Evolutionary conservation across 2,888 invertebrate species (phyloP).

Genomic region (Pandemis heparana): DNA sequence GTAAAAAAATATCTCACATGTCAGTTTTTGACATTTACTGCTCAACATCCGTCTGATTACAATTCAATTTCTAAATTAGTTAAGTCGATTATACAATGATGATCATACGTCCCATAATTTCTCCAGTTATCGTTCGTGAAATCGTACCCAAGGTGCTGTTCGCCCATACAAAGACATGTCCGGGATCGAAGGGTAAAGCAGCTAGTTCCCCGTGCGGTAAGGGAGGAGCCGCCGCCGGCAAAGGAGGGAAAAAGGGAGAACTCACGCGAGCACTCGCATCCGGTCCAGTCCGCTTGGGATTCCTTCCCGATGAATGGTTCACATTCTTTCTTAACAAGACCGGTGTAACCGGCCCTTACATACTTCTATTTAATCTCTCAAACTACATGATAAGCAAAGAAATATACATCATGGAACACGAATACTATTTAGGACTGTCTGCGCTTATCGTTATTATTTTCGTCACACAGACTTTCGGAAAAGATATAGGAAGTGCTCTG

Average conservation of each 20-base stretch:
- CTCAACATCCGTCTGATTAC: background rate
- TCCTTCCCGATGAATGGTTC: slow-evolving; percentile 87
- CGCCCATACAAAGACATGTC: slow-evolving; percentile 27
- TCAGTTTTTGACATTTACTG: background rate
- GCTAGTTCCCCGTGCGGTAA: background rate
- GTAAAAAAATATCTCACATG: background rate
- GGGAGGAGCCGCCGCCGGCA: slow-evolving; percentile 4
- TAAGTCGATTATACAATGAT: slow-evolving; percentile 8
- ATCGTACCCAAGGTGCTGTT: slow-evolving; percentile 11
- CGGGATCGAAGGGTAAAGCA: background rate
- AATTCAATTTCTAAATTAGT: slow-evolving; percentile 8
- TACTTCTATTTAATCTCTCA: slow-evolving; percentile 90
- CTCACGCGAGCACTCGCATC: slow-evolving; percentile 57
- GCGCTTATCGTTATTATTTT: slow-evolving; percentile 86
- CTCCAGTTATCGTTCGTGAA: background rate
- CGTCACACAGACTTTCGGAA: slow-evolving; percentile 89
- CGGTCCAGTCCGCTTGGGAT: slow-evolving; percentile 86
- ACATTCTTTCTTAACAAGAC: slow-evolving; percentile 96
- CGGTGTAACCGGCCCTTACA: slow-evolving; percentile 94
- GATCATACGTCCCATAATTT: slow-evolving; percentile 18
- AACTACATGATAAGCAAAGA: slow-evolving; percentile 97
- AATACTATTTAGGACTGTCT: slow-evolving; percentile 92
- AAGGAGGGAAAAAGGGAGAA: background rate
- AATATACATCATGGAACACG: slow-evolving; percentile 96
- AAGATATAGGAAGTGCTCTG: slow-evolving; percentile 83